Evolutionary conservation across 2,113 vertebrate genomes (phyloP).

Genomic region (Ciconia boyciana): DNA sequence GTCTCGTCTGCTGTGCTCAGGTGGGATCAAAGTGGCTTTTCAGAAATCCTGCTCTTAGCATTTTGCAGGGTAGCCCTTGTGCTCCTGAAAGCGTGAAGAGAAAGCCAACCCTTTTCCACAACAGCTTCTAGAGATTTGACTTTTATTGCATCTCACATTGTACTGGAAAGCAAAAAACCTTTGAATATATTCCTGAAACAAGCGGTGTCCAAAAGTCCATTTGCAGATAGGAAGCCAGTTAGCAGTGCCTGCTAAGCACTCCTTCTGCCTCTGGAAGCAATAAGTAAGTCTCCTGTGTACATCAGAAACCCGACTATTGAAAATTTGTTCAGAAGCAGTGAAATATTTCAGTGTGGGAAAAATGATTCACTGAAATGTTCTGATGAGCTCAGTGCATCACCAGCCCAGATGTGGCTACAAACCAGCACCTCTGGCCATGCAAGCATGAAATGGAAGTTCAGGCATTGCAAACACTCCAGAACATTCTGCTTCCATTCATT

Average conservation of each 20-base stretch:
- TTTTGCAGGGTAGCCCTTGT: not conserved
- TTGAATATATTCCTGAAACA: not conserved
- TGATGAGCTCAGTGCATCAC: not conserved
- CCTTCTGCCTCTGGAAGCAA: not conserved
- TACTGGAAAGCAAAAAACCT: not conserved
- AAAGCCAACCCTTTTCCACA: not conserved
- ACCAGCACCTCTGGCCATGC: not conserved
- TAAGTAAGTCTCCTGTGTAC: not conserved
- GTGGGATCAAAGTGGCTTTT: not conserved
- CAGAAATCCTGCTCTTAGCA: not conserved
- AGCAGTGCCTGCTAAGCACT: not conserved
- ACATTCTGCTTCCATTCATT: not conserved
- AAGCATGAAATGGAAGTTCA: not conserved
- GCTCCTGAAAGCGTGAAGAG: not conserved
- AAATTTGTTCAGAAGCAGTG: not conserved
- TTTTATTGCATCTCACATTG: not conserved
- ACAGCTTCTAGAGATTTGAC: not conserved
- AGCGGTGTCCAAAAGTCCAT: not conserved
- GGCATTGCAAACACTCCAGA: not conserved
- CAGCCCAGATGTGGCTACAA: not conserved
- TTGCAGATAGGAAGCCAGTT: not conserved
- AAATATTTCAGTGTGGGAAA: not conserved
- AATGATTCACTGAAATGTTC: conserved; percentile 7
- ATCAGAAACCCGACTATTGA: not conserved
- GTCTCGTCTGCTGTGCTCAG: not conserved